Evolutionary conservation across 2,888 invertebrate genomes (phyloP).

Genomic region (Nemotelus nigrinus): DNA sequence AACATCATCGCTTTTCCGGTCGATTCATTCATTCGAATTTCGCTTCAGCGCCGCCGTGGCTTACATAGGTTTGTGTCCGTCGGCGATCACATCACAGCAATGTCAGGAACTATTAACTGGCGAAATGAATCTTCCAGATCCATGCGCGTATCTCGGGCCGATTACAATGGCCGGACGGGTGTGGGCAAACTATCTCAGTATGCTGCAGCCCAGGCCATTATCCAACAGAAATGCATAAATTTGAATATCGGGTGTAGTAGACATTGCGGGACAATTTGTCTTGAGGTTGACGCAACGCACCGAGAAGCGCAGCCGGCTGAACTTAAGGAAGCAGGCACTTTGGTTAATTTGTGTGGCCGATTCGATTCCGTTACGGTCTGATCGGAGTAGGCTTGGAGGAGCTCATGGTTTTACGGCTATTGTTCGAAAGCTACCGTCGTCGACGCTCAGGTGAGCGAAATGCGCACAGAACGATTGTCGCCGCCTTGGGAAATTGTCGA

Average conservation of each 20-base stretch:
- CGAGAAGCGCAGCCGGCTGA: conserved; percentile 33
- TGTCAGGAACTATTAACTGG: conserved; percentile 4
- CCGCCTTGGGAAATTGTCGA: conserved; percentile 1
- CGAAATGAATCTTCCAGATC: conserved; percentile 19
- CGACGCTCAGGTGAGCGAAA: conserved; percentile 8
- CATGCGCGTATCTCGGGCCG: not conserved
- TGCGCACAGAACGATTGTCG: not conserved
- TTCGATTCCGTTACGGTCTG: conserved; percentile 32
- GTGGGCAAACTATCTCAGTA: conserved; percentile 32
- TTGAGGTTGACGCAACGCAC: conserved; percentile 35
- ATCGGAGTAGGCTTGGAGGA: conserved; percentile 28
- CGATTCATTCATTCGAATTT: not conserved
- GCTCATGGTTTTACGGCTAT: conserved; percentile 27
- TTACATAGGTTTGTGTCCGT: not conserved
- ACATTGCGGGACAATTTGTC: conserved; percentile 37
- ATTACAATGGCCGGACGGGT: conserved; percentile 37
- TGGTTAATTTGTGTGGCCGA: conserved; percentile 39
- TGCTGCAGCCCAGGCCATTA: conserved; percentile 7
- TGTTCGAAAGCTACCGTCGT: conserved; percentile 29
- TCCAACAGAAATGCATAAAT: conserved; percentile 36
- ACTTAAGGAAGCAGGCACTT: conserved; percentile 34
- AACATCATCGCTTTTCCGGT: not conserved
- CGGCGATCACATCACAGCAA: not conserved
- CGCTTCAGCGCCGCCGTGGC: not conserved
- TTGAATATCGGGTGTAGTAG: conserved; percentile 40